Conservation (phyloP, 1,140 invertebrate genomes). For the Andricus grossulariae region DNA sequence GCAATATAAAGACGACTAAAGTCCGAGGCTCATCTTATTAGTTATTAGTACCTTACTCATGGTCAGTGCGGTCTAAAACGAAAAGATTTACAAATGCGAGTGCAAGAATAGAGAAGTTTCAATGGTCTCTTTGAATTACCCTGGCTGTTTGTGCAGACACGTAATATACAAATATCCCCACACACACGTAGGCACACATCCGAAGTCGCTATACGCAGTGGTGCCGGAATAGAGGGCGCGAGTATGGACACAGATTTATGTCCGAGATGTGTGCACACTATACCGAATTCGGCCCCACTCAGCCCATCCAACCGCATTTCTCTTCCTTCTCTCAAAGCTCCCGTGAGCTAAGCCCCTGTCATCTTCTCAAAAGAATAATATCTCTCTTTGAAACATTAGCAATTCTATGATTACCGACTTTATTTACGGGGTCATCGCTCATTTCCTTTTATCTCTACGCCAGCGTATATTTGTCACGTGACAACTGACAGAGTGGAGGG, state of each 20-base stretch:
- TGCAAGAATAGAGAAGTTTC: slow-evolving; percentile 68
- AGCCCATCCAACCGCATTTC: slow-evolving; percentile 32
- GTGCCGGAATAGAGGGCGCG: slow-evolving; percentile 46
- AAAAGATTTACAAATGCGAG: slow-evolving; percentile 65
- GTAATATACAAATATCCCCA: slow-evolving; percentile 61
- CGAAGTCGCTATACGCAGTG: slow-evolving; percentile 42
- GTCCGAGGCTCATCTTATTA: slow-evolving; percentile 55
- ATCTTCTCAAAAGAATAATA: slow-evolving; percentile 65
- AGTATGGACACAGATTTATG: slow-evolving; percentile 42
- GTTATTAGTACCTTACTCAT: slow-evolving; percentile 57
- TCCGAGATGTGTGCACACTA: neutral
- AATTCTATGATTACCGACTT: slow-evolving; percentile 67
- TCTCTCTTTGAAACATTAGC: slow-evolving; percentile 68
- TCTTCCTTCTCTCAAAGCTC: slow-evolving; percentile 40
- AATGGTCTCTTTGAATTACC: slow-evolving; percentile 71
- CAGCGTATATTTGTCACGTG: slow-evolving; percentile 53
- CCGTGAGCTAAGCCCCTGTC: slow-evolving; percentile 30
- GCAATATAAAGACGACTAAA: slow-evolving; percentile 32
- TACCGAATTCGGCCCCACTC: slow-evolving; percentile 30
- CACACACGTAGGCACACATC: slow-evolving; percentile 41
- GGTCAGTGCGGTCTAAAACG: slow-evolving; percentile 54
- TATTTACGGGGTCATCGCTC: slow-evolving; percentile 54
- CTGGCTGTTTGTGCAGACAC: slow-evolving; percentile 66
- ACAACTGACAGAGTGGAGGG: slow-evolving; percentile 39
- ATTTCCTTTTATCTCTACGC: slow-evolving; percentile 34